Evolutionary conservation across 1,140 invertebrate genomes (phyloP), one percentile per base, ranked within the genome.

Genomic region (Drosophila yakuba): DNA sequence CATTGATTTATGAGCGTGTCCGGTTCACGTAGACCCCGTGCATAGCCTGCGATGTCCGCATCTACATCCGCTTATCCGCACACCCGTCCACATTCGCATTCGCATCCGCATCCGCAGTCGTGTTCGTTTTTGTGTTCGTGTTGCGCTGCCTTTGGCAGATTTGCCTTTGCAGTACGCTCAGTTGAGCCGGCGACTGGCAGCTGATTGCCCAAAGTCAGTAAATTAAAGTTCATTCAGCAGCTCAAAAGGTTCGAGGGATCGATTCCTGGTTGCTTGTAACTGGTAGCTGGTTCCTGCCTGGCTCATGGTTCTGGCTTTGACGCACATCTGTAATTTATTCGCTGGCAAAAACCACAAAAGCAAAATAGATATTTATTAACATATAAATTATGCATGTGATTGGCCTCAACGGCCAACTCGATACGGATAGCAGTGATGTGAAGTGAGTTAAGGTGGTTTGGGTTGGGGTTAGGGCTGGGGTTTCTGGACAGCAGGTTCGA

Each of bases 341-440:
- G 71, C 78, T 88, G 75, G 83, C 82, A 88, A 76, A 80, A 86
- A 82, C 83, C 83, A 77, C 83, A 86, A 83, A 85, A 88, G 79
- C 83, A 83, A 86, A 86, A 86, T 86, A 86, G 83, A 86, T 86
- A 86, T 86, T 86, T 88, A 86, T 86, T 86, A 86, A 86, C 83
- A 86, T 88, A 86, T 86, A 86, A 86, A 88, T 86, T 86, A 86
- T 86, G 82, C 83, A 86, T 88, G 83, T 86, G 83, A 86, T 86
- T 78, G 83, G 74, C 74, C 79, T 78, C 72, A 64, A 64, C 50
- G 63, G 58, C 43, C 50, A 63, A 47, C 64, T 41, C 25, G 47
- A 51, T 45, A 45, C 38, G 52, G 3, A 4, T 15, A 4, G 14
- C 14, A 2, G n/a, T 3, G 47, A 35, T 43, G 47, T 12, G 35